Base-by-base conservation (phyloP, 2,888 invertebrate species). In the Drosophila anomalata region DNA sequence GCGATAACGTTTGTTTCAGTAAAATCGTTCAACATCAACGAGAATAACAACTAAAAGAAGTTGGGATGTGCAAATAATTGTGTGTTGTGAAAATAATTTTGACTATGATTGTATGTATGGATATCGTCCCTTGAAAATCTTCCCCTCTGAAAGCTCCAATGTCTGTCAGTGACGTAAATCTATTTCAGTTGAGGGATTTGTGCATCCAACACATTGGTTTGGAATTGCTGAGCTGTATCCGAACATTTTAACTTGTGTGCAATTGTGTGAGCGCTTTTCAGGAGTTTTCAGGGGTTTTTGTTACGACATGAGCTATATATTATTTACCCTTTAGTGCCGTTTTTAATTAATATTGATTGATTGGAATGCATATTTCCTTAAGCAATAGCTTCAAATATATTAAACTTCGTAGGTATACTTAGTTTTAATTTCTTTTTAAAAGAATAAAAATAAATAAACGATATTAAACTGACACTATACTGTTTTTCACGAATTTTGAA, bases 151-250 rank as follows among this genome's bases (percentile, higher is more conserved):
- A 65, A 24, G 47, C 29, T 29, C 59, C 72, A 58, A 60, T 72
- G 78, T 74, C 88, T 85, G 88, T 55, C 76, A 86, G 83, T 88
- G 88, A 88, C 86, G 88, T 88, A 88, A 84, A 84, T 88, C 88
- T 84, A 88, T 84, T 88, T 84, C 80, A 88, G 84, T 83, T 83
- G 87, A 86, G 87, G 84, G 84, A 84, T 88, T 88, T 84, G 78
- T 71, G 83, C 79, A 84, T 88, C 78, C 86, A 84, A 88, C 79
- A 88, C 88, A 69, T 76, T 69, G 87, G 82, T 78, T 86, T 77
- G 82, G 72, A 72, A 76, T 82, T 79, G 72, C 73, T 71, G 57
- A 70, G 69, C 63, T 51, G 63, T 20, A 36, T 46, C 48, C 24
- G 24, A 48, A 41, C 36, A 44, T 36, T 59, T 53, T 33, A 60